Evolutionary conservation across 2,113 vertebrate species (phyloP).

Genomic region (Scalopus aquaticus): DNA sequence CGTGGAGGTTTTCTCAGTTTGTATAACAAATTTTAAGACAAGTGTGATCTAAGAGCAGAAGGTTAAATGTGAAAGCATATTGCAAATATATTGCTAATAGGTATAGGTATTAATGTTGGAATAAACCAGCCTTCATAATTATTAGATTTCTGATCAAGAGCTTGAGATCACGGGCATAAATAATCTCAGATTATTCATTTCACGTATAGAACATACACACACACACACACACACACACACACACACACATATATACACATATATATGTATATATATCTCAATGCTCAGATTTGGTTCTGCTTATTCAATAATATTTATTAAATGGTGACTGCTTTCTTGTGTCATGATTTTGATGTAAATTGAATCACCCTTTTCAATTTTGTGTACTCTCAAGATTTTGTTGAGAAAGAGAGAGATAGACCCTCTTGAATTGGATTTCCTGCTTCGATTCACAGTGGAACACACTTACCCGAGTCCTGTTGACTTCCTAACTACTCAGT

Average conservation of each 20-base stretch:
- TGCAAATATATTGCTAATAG: neutral
- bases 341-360: slow-evolving; percentile 26
- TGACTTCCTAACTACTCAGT: slow-evolving; percentile 87
- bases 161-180: neutral
- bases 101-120: neutral
- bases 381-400: slow-evolving; percentile 85
- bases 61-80: slow-evolving; percentile 3
- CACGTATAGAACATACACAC: neutral
- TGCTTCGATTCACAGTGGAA: slow-evolving; percentile 87
- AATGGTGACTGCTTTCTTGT: neutral
- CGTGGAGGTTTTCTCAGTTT: neutral
- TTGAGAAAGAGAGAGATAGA: slow-evolving; percentile 86
- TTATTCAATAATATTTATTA: neutral
- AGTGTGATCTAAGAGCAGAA: neutral
- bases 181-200: neutral
- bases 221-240: no score
- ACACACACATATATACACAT: no score
- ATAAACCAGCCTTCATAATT: neutral
- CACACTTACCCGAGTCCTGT: slow-evolving; percentile 84
- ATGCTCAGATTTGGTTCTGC: neutral
- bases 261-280: no score
- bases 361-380: slow-evolving; percentile 64
- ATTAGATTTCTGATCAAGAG: neutral
- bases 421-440: slow-evolving; percentile 88
- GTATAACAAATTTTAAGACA: slow-evolving; percentile 12